Conservation (phyloP, 2,113 vertebrate genomes). For the Scatophagus argus region DNA sequence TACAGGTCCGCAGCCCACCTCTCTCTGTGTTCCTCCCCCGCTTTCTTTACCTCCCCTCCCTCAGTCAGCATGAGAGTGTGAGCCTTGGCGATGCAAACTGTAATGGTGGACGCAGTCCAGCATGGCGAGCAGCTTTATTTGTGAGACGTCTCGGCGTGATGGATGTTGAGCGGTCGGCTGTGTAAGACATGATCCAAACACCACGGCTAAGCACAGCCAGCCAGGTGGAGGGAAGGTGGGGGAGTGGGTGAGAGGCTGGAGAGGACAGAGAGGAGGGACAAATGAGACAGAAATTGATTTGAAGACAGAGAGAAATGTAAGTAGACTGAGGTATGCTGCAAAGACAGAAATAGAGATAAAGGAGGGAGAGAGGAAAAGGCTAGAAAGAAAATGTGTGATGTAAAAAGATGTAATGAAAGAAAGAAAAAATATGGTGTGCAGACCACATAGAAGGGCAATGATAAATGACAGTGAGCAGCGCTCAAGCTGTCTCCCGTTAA, state of each 20-base stretch:
- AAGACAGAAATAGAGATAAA: slow-evolving; percentile 18
- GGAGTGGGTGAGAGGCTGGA: slow-evolving; percentile 2
- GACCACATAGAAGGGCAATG: slow-evolving; percentile 8
- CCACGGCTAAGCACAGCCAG: slow-evolving; percentile 7
- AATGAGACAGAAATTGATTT: slow-evolving; percentile 7
- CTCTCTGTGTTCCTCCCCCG: slow-evolving; percentile 43
- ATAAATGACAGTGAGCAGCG: slow-evolving; percentile 10
- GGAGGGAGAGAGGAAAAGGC: not conserved
- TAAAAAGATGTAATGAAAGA: not conserved
- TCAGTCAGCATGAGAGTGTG: slow-evolving; percentile 16
- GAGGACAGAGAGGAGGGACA: not conserved
- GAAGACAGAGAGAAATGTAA: slow-evolving; percentile 25
- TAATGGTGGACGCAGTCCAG: slow-evolving; percentile 27
- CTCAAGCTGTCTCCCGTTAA: slow-evolving; percentile 29
- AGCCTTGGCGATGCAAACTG: slow-evolving; percentile 11
- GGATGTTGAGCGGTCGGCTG: slow-evolving; percentile 65
- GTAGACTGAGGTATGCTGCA: not conserved
- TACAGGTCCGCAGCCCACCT: slow-evolving; percentile 54
- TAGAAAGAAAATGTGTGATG: not conserved
- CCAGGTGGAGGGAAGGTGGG: slow-evolving; percentile 23
- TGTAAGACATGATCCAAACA: slow-evolving; percentile 30
- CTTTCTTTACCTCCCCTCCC: slow-evolving; percentile 23
- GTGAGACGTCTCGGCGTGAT: slow-evolving; percentile 68
- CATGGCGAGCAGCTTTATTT: slow-evolving; percentile 32
- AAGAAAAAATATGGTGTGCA: not conserved